Base-by-base conservation (phyloP, 2,888 invertebrate genomes). In the Colostygia pectinataria region DNA sequence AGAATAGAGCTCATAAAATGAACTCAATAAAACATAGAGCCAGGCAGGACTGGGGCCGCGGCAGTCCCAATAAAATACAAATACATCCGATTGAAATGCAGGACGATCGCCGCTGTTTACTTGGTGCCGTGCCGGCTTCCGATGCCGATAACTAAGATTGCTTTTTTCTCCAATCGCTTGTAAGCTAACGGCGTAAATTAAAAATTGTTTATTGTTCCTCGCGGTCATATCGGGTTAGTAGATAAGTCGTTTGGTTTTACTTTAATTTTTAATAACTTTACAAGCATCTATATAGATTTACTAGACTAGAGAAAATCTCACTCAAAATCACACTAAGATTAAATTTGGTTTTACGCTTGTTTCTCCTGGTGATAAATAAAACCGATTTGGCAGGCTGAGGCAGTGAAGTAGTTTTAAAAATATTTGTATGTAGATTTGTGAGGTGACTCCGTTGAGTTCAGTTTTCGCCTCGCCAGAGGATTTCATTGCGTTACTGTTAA, bases 81-180 rank as follows among this genome's bases (percentile, higher is more conserved):
- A 86, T 82, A 84, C 76, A 77, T 60, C 67, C 83, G 83, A 87
- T 88, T 86, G 88, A 86, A 88, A 87, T 85, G 82, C 88, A 86
- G 82, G 82, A 80, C 82, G 76, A 76, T 67, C 66, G 66, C 66
- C 32, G 68, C 76, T 83, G 84, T 86, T 86, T 86, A 80, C 85
- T 83, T 76, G 77, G 77, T 76, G 79, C 74, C 73, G 60, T 12
- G 20, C 40, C 40, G 40, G 37, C 54, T 65, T 66, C 48, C 9
- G 6, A 6, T 20, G 74, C 69, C 75, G 76, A 80, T 83, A 83
- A 80, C 81, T 72, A 80, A 82, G 84, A 87, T 87, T 85, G 85
- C 83, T 80, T 87, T 86, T 84, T 84, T 82, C 80, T 75, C 68
- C 74, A 70, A 80, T 79, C 73, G 77, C 77, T 83, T 83, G 84